Evolutionary conservation across 2,888 invertebrate genomes (phyloP).

Genomic region (Macrostomum cliftonense): DNA sequence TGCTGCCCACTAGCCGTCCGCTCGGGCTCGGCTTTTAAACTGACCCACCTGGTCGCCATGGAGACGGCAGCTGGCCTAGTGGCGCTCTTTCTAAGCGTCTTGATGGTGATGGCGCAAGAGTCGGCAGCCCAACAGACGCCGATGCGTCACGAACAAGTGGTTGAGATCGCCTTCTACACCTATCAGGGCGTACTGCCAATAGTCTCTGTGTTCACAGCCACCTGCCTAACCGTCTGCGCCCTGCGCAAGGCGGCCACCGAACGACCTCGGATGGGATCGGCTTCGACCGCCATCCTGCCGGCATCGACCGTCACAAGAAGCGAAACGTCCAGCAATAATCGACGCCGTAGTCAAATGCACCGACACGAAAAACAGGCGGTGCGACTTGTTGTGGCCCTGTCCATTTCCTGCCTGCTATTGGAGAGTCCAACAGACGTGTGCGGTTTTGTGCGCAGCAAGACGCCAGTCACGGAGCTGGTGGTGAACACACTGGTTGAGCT

Average conservation of each 20-base stretch:
- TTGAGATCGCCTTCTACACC: conserved; percentile 7
- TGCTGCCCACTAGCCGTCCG: conserved; percentile 1
- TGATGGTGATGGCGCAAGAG: no score
- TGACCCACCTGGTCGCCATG: no score
- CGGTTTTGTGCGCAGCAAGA: conserved; percentile 4
- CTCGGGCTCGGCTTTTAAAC: no score
- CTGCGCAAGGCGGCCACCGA: no score
- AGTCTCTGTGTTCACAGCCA: conserved; percentile 1
- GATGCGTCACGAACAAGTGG: neutral
- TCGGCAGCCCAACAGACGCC: no score
- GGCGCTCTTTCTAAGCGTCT: no score
- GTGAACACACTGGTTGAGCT: conserved; percentile 7
- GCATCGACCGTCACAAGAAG: no score
- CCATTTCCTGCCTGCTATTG: conserved; percentile 2
- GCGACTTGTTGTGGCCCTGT: conserved; percentile 4
- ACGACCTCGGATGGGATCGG: no score
- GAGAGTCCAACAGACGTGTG: conserved; percentile 8
- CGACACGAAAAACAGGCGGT: conserved; percentile 5
- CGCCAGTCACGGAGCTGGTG: neutral
- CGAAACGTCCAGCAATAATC: no score
- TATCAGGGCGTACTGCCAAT: conserved; percentile 7
- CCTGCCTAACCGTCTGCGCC: neutral
- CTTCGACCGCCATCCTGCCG: no score
- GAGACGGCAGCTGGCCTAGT: no score
- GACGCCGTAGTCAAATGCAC: neutral